Evolutionary conservation across 2,888 invertebrate genomes (phyloP), one percentile per base, ranked within the genome.

Genomic region (Miltochrista miniata): DNA sequence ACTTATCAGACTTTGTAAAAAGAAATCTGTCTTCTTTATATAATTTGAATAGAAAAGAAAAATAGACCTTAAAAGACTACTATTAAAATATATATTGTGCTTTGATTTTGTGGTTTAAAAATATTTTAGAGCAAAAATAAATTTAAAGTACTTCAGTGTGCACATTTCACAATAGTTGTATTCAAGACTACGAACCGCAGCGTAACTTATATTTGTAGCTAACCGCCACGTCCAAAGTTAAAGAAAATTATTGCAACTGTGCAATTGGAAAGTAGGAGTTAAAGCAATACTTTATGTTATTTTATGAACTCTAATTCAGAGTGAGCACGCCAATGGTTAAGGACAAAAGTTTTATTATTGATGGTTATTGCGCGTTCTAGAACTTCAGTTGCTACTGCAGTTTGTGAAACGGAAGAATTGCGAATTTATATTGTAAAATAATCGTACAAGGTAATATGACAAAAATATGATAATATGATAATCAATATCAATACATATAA

Each of bases 291-390:
- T 74, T 79, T 79, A 78, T 75, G 71, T 74, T 67, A 72, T 70
- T 67, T 71, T 67, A 70, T 61, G 61, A 74, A 73, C 69, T 76
- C 65, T 76, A 78, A 76, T 79, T 74, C 70, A 51, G 70, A 68
- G 61, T 60, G 57, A 62, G 64, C 67, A 72, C 61, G 71, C 70
- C 66, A 69, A 60, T 76, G 73, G 73, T 80, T 77, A 77, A 72
- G 67, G 61, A 63, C 55, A 51, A 61, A 76, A 81, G 68, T 50
- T 80, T 76, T 66, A 64, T 79, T 81, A 83, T 82, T 79, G 81
- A 82, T 82, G 81, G 73, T 74, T 62, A 72, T 77, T 78, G 63
- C 61, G 64, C 57, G 71, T 70, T 70, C 63, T 59, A 67, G 65
- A 68, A 33, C 31, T 10, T 55, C 51, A 59, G 51, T 54, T 41